Base-by-base conservation (phyloP, 2,113 vertebrate genomes). In the Cercopithecus mona region DNA sequence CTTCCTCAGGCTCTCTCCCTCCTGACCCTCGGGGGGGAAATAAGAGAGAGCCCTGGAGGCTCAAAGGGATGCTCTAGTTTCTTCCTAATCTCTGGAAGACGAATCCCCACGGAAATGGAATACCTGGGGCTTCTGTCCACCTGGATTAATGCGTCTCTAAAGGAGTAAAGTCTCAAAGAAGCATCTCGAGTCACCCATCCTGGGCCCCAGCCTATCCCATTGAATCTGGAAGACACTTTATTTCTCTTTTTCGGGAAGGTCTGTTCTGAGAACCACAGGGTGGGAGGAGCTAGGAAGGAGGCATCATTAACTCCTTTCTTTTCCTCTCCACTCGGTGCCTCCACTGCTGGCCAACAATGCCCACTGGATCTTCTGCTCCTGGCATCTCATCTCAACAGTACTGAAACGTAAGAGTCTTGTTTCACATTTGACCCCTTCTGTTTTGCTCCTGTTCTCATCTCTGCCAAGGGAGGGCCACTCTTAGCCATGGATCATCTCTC, bases 381-480 rank as follows among this genome's bases (percentile, higher is more conserved):
- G 3, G 2, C 8, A 8, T 16, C 38, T 3, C 8, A 8, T 20
- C 38, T 3, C 79, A 9, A 27, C 93, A 96, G 97, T 90, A 73
- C 1, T 98, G 93, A 98, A 96, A 75, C 45, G 93, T 97, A 92
- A 97, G 97, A 72, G 25, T 35, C 50, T 48, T 10, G 1, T 1
- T 57, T 17, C 20, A 14, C 6, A 0, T 9, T 27, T 45, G 35
- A 2, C 32, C 0, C 0, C 5, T 7, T 64, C 48, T 30, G 50
- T 1, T 32, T 3, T 16, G 43, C 6, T 35, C 38, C 35, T 32
- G 50, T 57, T 87, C 38, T 72, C 30, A 12, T 81, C 64, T 50
- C 48, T 81, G 78, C 22, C 2, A 20, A 40, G 8, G 27, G 43
- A 76, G 22, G 43, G 38, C 50, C 48, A 22, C 35, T 50, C 16